Conservation (phyloP, 53 echinoderm and acorn worm genomes). For the Temnopleurus reevesii region DNA sequence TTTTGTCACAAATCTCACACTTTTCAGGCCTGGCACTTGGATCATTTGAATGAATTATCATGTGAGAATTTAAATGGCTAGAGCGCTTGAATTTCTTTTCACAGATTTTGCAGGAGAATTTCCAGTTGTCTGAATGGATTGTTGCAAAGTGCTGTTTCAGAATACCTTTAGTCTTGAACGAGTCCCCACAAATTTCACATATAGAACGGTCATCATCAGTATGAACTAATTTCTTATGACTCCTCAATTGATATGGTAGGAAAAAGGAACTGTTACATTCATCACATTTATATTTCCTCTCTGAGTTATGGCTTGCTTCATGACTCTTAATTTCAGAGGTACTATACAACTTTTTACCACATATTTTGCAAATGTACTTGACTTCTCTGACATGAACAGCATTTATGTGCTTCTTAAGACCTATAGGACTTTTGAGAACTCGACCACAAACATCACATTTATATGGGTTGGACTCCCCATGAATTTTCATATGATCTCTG, state of each 20-base stretch:
- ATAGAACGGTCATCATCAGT: not conserved
- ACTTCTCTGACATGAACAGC: not conserved
- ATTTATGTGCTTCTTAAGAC: not conserved
- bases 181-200: slow-evolving; percentile 6
- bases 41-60: not conserved
- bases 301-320: not conserved
- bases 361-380: not conserved
- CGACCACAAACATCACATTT: not conserved
- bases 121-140: not conserved
- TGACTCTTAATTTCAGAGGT: not conserved
- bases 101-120: not conserved
- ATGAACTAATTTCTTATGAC: not conserved
- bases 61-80: not conserved
- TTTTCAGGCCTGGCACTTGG: not conserved
- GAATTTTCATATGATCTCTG: not conserved
- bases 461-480: not conserved
- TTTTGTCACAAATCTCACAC: not conserved
- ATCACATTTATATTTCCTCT: not conserved
- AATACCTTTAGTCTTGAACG: not conserved
- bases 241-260: not conserved
- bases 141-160: not conserved
- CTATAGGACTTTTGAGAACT: too few species aligned
- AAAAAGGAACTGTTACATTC: not conserved
- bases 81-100: not conserved
- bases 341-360: not conserved